phyloP scores from a whole-genome alignment of 2,797 vertebrate species.

The Cirrhinus mrigala region DNA sequence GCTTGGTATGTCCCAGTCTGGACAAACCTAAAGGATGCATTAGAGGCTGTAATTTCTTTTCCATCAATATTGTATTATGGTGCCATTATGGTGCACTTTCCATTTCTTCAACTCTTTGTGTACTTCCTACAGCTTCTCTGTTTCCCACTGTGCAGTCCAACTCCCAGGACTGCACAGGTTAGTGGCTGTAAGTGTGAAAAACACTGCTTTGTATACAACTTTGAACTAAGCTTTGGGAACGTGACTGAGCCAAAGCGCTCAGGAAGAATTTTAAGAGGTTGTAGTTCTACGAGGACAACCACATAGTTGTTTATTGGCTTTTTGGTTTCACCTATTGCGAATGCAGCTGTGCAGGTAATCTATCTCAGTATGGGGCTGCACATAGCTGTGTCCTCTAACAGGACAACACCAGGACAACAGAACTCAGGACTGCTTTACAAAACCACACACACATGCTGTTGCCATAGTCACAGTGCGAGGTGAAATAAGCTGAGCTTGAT shows the following conservation, averaged over 20 bases:
- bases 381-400: slow-evolving; percentile 5
- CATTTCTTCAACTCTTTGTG: slow-evolving; percentile 29
- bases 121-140: neutral
- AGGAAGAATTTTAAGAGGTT: neutral
- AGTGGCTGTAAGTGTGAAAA: neutral
- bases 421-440: slow-evolving; percentile 9
- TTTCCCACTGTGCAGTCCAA: neutral
- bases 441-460: slow-evolving; percentile 6
- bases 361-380: neutral
- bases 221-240: neutral
- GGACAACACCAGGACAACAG: slow-evolving; percentile 2
- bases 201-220: neutral
- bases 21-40: slow-evolving; percentile 22
- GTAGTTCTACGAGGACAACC: neutral
- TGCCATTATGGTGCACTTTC: slow-evolving; percentile 49
- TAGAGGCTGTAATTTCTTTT: slow-evolving; percentile 33
- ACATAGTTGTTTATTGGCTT: neutral
- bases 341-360: slow-evolving; percentile 9
- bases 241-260: neutral
- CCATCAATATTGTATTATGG: slow-evolving; percentile 48
- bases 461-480: slow-evolving; percentile 35
- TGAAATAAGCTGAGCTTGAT: slow-evolving; percentile 25
- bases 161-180: neutral
- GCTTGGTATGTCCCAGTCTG: slow-evolving; percentile 12
- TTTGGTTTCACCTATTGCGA: neutral